Base-by-base conservation (phyloP, 2,888 invertebrate genomes). In the Aphidius colemani region DNA sequence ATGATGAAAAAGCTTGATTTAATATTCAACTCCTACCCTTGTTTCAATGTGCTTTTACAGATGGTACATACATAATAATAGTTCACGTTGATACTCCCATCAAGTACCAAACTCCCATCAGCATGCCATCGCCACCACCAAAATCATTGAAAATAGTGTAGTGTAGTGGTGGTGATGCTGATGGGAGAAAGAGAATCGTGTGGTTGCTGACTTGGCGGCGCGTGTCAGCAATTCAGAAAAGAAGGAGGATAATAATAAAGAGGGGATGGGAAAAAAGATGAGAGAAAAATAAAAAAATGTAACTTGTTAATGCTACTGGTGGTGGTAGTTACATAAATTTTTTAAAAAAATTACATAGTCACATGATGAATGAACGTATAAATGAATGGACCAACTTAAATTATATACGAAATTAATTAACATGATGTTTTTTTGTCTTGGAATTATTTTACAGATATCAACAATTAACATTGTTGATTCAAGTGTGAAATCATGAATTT, bases 401-500 rank as follows among this genome's bases (percentile, higher is more conserved):
- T 10, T 10, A 10, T 6, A 18, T 30, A 9, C 9, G 44, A 43
- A 11, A 13, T 13, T 13, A 11, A 55, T 43, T 9, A 13, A 6
- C 11, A 55, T 13, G 8, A 10, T 53, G 4, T 11, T 18, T 18
- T 18, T 18, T 18, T 18, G 13, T 18, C 2, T 18, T 18, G 1
- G 1, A 18, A 18, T 61, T 56, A 40, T 63, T 8, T 68, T 69
- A 11, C 67, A 70, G 71, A 58, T 61, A 61, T 7, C 30, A 30
- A 30, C 30, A 30, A 30, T 30, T 30, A 5, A 4, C 3, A 30
- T 30, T 30, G 30, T 7, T 66, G 43, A 66, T 63, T 70, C 78
- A 9, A 13, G 13, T 30, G 40, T 55, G 11, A 40, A 51, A 86
- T 85, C 70, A 93, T 93, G 92, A 93, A 92, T 84, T 92, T 92